Evolutionary conservation across 2,888 invertebrate species (phyloP).

Genomic region (Volucella inanis): DNA sequence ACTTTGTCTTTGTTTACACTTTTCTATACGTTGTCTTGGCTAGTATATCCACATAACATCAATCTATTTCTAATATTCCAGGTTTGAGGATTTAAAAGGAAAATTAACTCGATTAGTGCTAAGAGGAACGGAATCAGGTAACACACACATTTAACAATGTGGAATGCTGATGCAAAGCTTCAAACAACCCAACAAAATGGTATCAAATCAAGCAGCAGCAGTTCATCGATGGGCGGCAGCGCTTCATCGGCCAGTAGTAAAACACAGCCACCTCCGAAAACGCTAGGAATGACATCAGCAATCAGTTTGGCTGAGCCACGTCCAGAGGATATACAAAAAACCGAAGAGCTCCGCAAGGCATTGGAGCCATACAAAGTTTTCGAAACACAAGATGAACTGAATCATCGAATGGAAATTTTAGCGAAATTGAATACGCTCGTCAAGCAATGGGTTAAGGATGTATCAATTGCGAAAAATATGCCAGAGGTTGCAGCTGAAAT

Average conservation of each 20-base stretch:
- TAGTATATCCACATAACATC: too few species aligned
- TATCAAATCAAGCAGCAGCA: constrained; percentile 76
- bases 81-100: constrained; percentile 16
- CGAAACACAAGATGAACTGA: constrained; percentile 94
- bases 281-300: constrained; percentile 95
- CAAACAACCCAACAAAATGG: constrained; percentile 80
- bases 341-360: constrained; percentile 88
- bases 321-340: constrained; percentile 87
- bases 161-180: constrained; percentile 81
- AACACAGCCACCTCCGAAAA: constrained; percentile 58
- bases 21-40: too few species aligned
- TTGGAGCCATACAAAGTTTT: constrained; percentile 94
- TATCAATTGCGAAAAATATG: constrained; percentile 95
- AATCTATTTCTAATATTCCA: constrained; percentile 12
- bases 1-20: too few species aligned
- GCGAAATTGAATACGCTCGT: constrained; percentile 95
- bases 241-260: constrained; percentile 50
- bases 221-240: constrained; percentile 66
- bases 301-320: constrained; percentile 94
- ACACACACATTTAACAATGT: constrained; percentile 78
- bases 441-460: constrained; percentile 96
- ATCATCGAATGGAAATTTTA: constrained; percentile 93
- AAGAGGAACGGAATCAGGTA: constrained; percentile 16
- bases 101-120: background rate
- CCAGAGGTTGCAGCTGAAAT: constrained; percentile 94